These are phyloP conservation scores for Sylvilagus bachmani DNA, from an alignment of 2,113 vertebrate genomes.

Conservation along the genomic window DNA sequence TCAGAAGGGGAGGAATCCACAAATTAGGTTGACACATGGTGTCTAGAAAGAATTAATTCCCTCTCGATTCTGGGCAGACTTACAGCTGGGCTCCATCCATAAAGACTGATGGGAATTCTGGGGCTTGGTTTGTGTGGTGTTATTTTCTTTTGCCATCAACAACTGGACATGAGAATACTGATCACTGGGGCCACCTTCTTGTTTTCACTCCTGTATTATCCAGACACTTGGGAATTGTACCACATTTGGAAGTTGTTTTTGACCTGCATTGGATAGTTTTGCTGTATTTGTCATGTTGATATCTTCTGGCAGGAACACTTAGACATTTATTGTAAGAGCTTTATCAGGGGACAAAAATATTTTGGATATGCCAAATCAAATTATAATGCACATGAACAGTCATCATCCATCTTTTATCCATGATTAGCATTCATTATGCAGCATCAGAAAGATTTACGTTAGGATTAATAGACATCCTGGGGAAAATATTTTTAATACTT, in stretches of 20 bases:
- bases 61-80: constrained; percentile 72
- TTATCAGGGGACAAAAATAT: constrained; percentile 68
- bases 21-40: constrained; percentile 83
- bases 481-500: constrained; percentile 1
- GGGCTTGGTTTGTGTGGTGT: not conserved
- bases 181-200: not conserved
- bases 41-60: constrained; percentile 81
- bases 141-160: constrained; percentile 47
- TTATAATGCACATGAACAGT: constrained; percentile 33
- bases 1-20: constrained; percentile 75
- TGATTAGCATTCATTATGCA: constrained; percentile 35
- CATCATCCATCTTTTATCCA: constrained; percentile 40
- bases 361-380: constrained; percentile 75
- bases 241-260: constrained; percentile 31
- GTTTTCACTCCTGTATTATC: not conserved
- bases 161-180: not conserved
- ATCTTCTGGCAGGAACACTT: constrained; percentile 46
- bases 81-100: constrained; percentile 76
- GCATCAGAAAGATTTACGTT: constrained; percentile 28
- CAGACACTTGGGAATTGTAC: constrained; percentile 35
- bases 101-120: constrained; percentile 67
- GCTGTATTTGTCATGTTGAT: constrained; percentile 52
- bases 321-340: constrained; percentile 61
- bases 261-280: constrained; percentile 5
- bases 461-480: constrained; percentile 13